Evolutionary conservation across 2,797 vertebrate genomes (phyloP).

Genomic region (Halcyon chelicuti): DNA sequence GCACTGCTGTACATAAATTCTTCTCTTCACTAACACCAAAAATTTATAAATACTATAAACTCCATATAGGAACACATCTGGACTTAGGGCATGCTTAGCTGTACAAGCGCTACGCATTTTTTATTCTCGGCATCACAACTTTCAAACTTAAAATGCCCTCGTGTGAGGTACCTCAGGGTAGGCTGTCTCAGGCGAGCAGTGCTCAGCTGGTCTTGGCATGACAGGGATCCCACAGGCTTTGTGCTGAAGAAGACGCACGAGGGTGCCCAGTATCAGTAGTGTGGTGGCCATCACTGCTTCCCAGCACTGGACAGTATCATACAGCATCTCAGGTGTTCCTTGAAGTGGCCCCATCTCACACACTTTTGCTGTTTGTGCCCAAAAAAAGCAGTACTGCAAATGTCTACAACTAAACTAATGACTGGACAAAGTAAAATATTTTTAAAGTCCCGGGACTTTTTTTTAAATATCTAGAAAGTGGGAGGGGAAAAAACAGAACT

Average conservation of each 20-base stretch:
- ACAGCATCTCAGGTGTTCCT: background rate
- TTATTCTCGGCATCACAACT: background rate
- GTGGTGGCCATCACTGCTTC: accelerated
- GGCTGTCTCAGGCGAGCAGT: background rate
- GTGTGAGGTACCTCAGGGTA: background rate
- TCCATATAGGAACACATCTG: background rate
- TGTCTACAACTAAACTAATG: background rate
- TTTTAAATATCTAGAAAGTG: background rate
- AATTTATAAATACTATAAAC: background rate
- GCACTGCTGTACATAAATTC: background rate
- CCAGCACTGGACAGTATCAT: accelerated
- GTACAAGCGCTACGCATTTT: background rate
- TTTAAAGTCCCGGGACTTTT: background rate
- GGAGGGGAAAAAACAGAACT: background rate
- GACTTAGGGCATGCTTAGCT: background rate
- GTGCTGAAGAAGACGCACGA: accelerated
- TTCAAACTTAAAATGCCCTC: background rate
- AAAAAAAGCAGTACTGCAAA: background rate
- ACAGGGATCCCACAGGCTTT: background rate
- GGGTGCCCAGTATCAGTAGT: accelerated
- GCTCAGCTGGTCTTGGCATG: accelerated
- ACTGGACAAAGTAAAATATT: background rate
- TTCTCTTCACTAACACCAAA: background rate
- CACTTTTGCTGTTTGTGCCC: background rate
- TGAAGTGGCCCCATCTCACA: accelerated